Evolutionary conservation across 37 sponge, comb jelly and placozoan species (phyloP), one percentile per base, ranked within the genome.

Genomic region (Geodia barretti): DNA sequence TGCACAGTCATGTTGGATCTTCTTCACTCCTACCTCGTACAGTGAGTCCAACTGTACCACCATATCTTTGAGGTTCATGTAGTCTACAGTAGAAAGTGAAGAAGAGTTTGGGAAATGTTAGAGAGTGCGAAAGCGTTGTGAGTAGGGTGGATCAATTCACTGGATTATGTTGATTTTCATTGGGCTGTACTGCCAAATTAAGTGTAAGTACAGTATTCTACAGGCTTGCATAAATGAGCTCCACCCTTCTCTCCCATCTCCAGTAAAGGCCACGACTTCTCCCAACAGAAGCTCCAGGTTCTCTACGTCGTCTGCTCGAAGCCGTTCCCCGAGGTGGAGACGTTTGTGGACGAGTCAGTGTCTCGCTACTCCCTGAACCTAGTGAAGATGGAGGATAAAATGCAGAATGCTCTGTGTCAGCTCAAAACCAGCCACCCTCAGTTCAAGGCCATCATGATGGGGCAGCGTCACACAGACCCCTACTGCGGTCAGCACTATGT

Each of bases 1-100:
- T 98, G 98, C 73, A 98, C 98, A 38, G 92, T 91, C 14, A 75
- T 98, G 39, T 70, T 98, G 41, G 80, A 80, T 39, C 74, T 98
- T 33, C 36, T 92, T 14, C 80, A 89, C 60, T 69, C 85, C 3
- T 62, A 83, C 5, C 83, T 89, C 31, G 61, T 64, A 1, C 82
- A 72, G 85, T 82, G 64, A 60, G 87, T n/a, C n/a, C n/a, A n/a
- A n/a, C n/a, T n/a, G n/a, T n/a, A n/a, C n/a, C n/a, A n/a, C n/a
- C n/a, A n/a, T n/a, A n/a, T n/a, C n/a, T n/a, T n/a, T n/a, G n/a
- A n/a, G n/a, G n/a, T n/a, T n/a, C n/a, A n/a, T n/a, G n/a, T n/a
- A n/a, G n/a, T n/a, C n/a, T n/a, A n/a, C n/a, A n/a, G n/a, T n/a
- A n/a, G n/a, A n/a, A n/a, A n/a, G n/a, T n/a, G n/a, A n/a, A n/a